These are phyloP conservation scores for Vimba vimba DNA, from an alignment of 2,113 vertebrate genomes.

Conservation along the genomic window DNA sequence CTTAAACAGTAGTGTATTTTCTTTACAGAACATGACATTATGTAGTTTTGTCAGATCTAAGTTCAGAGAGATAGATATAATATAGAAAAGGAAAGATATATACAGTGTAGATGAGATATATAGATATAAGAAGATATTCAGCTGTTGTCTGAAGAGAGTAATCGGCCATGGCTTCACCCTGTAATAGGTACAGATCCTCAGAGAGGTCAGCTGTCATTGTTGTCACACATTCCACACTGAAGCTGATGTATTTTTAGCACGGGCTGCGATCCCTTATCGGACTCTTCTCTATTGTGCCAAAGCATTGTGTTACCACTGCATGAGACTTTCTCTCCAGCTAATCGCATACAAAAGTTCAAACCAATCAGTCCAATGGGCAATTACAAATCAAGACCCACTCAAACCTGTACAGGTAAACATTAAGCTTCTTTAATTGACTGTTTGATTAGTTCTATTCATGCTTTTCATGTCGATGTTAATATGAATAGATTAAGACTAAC, in stretches of 20 bases:
- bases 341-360: constrained; percentile 53
- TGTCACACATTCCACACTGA: constrained; percentile 83
- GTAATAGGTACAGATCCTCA: constrained; percentile 23
- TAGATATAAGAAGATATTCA: background rate
- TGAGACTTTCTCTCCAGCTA: constrained; percentile 68
- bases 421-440: background rate
- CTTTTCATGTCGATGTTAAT: background rate
- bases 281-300: constrained; percentile 72
- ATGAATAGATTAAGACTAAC: background rate
- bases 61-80: background rate
- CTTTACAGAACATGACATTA: background rate
- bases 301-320: constrained; percentile 73
- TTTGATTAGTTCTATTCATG: background rate
- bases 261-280: constrained; percentile 81
- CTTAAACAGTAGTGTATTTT: background rate
- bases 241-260: constrained; percentile 90
- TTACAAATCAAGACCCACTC: constrained; percentile 96
- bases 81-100: background rate
- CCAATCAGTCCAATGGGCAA: constrained; percentile 85
- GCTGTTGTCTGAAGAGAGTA: constrained; percentile 14
- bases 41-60: background rate
- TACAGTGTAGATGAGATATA: background rate
- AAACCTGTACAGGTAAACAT: constrained; percentile 92
- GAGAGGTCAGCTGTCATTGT: constrained; percentile 75
- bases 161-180: background rate